Percentiles rank a stretch among this genome's conserved stretches.
Evolutionary conservation across 1,140 invertebrate species (phyloP).

Genomic region (Scaptomyza pallida): DNA sequence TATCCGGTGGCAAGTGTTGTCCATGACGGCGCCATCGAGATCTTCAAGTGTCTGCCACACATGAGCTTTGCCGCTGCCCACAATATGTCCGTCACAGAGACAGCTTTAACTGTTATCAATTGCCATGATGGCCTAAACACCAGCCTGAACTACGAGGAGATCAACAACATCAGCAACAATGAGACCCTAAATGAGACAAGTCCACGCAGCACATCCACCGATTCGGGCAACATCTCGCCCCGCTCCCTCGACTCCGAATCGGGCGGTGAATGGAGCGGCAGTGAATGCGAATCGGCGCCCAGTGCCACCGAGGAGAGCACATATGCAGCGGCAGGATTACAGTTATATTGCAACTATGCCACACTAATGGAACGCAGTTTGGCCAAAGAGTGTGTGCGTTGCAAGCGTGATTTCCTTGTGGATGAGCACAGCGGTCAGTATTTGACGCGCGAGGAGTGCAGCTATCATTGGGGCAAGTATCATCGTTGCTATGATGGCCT

Average conservation of each 20-base stretch:
- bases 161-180: constrained; percentile 33
- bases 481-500: constrained; percentile 65
- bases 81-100: constrained; percentile 50
- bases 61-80: constrained; percentile 83
- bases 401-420: constrained; percentile 89
- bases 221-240: constrained; percentile 84
- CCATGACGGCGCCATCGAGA: constrained; percentile 86
- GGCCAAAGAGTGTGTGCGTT: constrained; percentile 89
- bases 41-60: constrained; percentile 85
- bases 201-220: constrained; percentile 40
- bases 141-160: constrained; percentile 16
- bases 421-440: constrained; percentile 87
- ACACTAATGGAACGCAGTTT: constrained; percentile 49
- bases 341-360: constrained; percentile 56
- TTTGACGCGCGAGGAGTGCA: constrained; percentile 88
- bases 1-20: constrained; percentile 88
- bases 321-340: constrained; percentile 20
- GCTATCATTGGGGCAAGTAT: constrained; percentile 92
- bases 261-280: constrained; percentile 81
- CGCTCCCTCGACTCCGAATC: constrained; percentile 84
- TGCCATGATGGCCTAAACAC: constrained; percentile 54
- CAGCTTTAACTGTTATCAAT: constrained; percentile 58
- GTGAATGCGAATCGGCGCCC: constrained; percentile 46
- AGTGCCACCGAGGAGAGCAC: background rate
- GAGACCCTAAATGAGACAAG: constrained; percentile 7